These are phyloP conservation scores for Hipposideros larvatus DNA, from an alignment of 2,797 vertebrate species.

Conservation along the genomic window DNA sequence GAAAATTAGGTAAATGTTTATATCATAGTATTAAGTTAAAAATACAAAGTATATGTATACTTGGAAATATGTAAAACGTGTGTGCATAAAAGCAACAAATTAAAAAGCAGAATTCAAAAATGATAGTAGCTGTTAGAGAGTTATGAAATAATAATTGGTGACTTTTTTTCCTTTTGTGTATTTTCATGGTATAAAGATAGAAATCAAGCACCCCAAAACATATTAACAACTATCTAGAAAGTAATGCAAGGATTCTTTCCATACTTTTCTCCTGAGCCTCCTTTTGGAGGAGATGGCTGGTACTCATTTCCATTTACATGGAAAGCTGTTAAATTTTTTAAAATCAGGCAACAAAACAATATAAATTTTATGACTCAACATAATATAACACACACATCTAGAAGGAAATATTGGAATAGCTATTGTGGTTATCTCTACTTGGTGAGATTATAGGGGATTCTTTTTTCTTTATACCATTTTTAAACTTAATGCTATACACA, in stretches of 20 bases:
- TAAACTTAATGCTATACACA: not conserved
- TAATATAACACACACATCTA: not conserved
- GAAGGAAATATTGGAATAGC: not conserved
- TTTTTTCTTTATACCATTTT: conserved; percentile 27
- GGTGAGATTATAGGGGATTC: not conserved
- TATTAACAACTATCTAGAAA: conserved; percentile 34
- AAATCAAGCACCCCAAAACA: conserved; percentile 18
- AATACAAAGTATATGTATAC: not conserved
- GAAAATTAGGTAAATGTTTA: not conserved
- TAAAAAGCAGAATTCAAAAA: conserved; percentile 23
- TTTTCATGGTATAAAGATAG: conserved; percentile 29
- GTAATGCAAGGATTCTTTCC: not conserved
- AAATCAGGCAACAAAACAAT: not conserved
- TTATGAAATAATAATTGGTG: not conserved
- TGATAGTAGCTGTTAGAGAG: not conserved
- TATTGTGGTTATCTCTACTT: not conserved
- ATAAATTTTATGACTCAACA: not conserved
- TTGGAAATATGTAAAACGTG: not conserved
- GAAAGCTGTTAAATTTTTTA: not conserved
- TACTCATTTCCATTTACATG: not conserved
- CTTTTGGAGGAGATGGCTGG: not conserved
- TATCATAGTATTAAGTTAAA: conserved; percentile 12
- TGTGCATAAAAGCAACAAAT: not conserved
- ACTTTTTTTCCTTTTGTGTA: not conserved
- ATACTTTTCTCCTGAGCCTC: not conserved